Conservation (phyloP, 2,888 invertebrate species). For the Sisyra terminalis region DNA sequence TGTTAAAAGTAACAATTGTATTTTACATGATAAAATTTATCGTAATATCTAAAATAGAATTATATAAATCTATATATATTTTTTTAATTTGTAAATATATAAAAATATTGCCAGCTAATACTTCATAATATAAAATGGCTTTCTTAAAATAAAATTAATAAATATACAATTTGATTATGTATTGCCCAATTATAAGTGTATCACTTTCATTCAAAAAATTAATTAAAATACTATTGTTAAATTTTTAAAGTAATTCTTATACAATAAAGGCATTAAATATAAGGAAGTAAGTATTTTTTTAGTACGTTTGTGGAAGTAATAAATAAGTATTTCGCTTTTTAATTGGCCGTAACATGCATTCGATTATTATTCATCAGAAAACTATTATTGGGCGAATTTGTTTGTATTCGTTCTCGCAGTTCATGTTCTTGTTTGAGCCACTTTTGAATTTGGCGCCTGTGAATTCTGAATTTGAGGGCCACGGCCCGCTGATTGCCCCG, state of each 20-base stretch:
- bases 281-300: background rate
- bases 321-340: constrained; percentile 13
- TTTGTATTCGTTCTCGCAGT: constrained; percentile 21
- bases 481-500: constrained; percentile 30
- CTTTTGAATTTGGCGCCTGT: constrained; percentile 33
- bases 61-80: constrained; percentile 5
- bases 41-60: constrained; percentile 5
- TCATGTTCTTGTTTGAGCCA: constrained; percentile 37
- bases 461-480: constrained; percentile 29
- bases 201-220: too few species aligned
- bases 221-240: too few species aligned
- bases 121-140: background rate
- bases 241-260: too few species aligned
- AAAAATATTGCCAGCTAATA: constrained; percentile 6
- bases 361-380: constrained; percentile 16
- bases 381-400: constrained; percentile 2
- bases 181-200: background rate
- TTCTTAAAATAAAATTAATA: background rate
- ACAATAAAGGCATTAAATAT: background rate
- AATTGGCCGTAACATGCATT: constrained; percentile 14
- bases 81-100: background rate
- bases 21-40: constrained; percentile 1
- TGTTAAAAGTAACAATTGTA: background rate
- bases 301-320: constrained; percentile 13
- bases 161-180: background rate